Evolutionary conservation across 1,140 invertebrate genomes (phyloP), one percentile per base, ranked within the genome.

Genomic region (Hylaeus volcanicus): DNA sequence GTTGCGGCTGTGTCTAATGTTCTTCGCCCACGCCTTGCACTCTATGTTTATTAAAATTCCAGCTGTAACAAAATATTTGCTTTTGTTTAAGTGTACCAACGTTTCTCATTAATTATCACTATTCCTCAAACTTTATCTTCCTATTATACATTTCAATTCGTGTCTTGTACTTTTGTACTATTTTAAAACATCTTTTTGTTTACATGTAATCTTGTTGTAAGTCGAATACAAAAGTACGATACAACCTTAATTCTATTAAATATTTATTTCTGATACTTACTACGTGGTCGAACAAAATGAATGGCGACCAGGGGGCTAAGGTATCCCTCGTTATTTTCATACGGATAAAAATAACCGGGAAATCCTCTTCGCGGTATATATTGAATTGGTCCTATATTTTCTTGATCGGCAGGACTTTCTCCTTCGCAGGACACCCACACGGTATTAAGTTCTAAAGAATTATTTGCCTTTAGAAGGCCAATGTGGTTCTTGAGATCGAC

Each of bases 401-500:
- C 98, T 80, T 96, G 94, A 92, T 98, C 98, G 12, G 97, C 96
- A 4, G 97, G 96, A 91, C 97, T 98, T 94, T 98, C 97, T 72
- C 97, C 97, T 88, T 97, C 95, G 89, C 98, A 98, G 2, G 96
- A 96, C 4, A 98, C 95, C 97, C 97, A 98, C 74, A 98, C 95
- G 70, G 96, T 97, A 81, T 97, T 96, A 8, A 96, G 93, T 94
- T 96, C 82, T 43, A 93, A 85, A 14, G 91, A 79, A 76, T 94
- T 92, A 56, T 81, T 51, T 14, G 70, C 26, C 90, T 93, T 81
- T 69, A 94, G 88, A 72, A 92, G 93, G 64, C 90, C 93, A 66
- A 97, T 96, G 81, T 95, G 94, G 0, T 92, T 84, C 82, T 95
- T 95, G 6, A 97, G 91, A 9, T 95, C 93, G 5, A 88, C 11